Evolutionary conservation across 2,113 vertebrate species (phyloP).

Genomic region (Albula glossodonta): DNA sequence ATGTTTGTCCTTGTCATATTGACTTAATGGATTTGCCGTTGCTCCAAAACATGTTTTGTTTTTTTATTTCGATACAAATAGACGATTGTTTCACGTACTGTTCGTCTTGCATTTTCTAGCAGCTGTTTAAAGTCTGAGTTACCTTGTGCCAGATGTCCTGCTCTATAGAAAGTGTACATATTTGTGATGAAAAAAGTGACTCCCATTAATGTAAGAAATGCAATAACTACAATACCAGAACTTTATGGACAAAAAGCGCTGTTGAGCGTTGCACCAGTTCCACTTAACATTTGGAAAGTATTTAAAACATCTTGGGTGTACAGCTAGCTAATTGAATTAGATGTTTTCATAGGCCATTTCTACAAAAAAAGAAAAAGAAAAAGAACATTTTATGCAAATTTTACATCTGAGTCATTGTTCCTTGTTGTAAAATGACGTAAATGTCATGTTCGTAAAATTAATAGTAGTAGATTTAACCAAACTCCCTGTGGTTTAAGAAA

Average conservation of each 20-base stretch:
- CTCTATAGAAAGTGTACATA: neutral
- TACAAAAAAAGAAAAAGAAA: neutral
- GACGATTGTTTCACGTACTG: neutral
- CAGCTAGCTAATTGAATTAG: neutral
- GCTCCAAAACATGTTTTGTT: neutral
- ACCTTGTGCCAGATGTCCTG: neutral
- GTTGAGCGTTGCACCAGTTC: neutral
- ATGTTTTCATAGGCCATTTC: neutral
- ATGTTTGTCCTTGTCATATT: neutral
- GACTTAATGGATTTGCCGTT: neutral
- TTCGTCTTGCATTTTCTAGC: neutral
- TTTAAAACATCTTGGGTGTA: neutral
- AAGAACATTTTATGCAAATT: neutral
- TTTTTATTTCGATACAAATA: constrained; percentile 11
- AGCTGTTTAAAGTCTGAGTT: neutral
- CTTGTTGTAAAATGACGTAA: neutral
- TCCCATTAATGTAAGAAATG: constrained; percentile 6
- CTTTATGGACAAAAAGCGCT: neutral
- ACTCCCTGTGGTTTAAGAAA: neutral
- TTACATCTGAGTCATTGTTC: neutral
- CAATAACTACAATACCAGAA: constrained; percentile 7
- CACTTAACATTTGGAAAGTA: constrained; percentile 6
- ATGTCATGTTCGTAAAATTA: neutral
- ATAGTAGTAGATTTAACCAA: neutral
- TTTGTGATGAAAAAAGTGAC: neutral